Conservation (phyloP, 2,797 vertebrate genomes). For the Acomys russatus region DNA sequence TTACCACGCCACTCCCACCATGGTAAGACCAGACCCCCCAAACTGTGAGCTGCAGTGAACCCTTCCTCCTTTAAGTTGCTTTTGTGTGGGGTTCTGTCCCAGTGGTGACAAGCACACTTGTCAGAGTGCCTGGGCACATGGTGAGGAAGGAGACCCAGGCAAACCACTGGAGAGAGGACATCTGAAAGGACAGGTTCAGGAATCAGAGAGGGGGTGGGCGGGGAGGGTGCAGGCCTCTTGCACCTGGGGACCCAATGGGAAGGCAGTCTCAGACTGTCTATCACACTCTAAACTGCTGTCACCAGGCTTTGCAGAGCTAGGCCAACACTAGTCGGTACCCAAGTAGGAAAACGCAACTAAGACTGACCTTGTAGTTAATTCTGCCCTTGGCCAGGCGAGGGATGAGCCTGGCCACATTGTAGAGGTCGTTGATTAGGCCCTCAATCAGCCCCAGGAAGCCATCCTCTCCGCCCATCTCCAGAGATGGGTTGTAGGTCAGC, state of each 20-base stretch:
- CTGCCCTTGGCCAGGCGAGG: slow-evolving; percentile 84
- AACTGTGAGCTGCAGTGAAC: neutral
- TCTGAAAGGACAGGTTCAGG: accelerated
- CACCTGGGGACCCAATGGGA: accelerated
- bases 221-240: accelerated
- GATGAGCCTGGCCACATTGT: slow-evolving; percentile 67
- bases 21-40: neutral
- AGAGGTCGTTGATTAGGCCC: slow-evolving; percentile 82
- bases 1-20: neutral
- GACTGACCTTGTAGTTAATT: slow-evolving; percentile 86
- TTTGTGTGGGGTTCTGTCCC: neutral
- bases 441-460: slow-evolving; percentile 84
- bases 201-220: neutral
- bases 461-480: slow-evolving; percentile 65
- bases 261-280: accelerated
- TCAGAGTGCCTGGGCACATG: accelerated
- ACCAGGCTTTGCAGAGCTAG: accelerated
- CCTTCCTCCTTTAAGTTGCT: neutral
- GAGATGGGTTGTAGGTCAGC: slow-evolving; percentile 80
- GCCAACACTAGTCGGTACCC: accelerated
- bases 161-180: accelerated
- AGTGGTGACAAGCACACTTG: neutral
- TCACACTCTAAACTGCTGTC: accelerated
- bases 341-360: accelerated
- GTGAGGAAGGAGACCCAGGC: neutral